These are phyloP conservation scores for Sphinx pinastri DNA, from an alignment of 2,888 invertebrate genomes.

Conservation along the genomic window DNA sequence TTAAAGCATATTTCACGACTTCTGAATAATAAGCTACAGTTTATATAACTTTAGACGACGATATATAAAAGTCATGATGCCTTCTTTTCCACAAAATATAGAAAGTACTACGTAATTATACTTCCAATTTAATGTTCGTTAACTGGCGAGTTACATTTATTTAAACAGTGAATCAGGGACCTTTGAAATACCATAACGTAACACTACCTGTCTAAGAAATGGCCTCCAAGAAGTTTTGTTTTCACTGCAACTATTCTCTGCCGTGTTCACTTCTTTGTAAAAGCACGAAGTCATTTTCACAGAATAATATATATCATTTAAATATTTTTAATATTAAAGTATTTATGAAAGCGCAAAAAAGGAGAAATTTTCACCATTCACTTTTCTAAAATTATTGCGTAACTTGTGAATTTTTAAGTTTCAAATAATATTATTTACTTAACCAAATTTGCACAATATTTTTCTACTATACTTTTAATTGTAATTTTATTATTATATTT, in stretches of 20 bases:
- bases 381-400: neutral
- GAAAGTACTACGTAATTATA: too few species aligned
- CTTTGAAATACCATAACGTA: neutral
- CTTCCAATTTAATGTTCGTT: too few species aligned
- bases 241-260: neutral
- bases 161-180: too few species aligned
- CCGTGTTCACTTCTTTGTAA: slow-evolving; percentile 7
- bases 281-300: neutral
- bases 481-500: neutral
- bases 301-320: neutral
- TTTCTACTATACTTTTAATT: neutral
- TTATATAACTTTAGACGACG: too few species aligned
- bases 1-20: too few species aligned
- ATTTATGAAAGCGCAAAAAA: too few species aligned
- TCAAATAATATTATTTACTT: neutral
- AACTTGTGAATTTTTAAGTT: neutral
- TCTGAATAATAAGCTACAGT: too few species aligned
- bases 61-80: too few species aligned
- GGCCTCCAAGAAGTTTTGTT: slow-evolving; percentile 25
- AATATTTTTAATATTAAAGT: neutral
- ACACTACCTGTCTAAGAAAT: slow-evolving; percentile 30
- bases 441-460: neutral
- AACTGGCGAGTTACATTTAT: too few species aligned
- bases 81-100: too few species aligned
- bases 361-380: neutral